Base-by-base conservation (phyloP, 2,797 vertebrate genomes). In the Phataginus tricuspis region DNA sequence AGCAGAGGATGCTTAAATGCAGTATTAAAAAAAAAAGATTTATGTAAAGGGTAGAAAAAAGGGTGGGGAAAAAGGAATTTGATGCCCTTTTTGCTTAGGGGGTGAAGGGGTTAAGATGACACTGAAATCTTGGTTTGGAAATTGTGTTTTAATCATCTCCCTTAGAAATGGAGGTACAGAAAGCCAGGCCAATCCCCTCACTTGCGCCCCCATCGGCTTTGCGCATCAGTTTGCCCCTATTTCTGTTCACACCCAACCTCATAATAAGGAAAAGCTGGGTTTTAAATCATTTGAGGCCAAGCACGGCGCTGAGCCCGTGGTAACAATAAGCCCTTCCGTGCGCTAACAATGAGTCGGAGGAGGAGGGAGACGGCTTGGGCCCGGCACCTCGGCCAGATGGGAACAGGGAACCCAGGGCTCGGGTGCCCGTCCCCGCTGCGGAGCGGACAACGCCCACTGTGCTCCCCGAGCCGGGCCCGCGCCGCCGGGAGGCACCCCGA, bases 61-160 rank as follows among this genome's bases (percentile, higher is more conserved):
- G 14, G 37, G 59, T 74, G 80, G 45, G 74, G 57, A 27, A 57
- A 80, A 74, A 61, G 23, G 27, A 53, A 91, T 90, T 13, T 84
- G 74, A 55, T 53, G 53, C 53, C 86, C 19, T 86, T 71, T 90
- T 63, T 68, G 51, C 63, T 69, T 39, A 12, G 64, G 18, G 91
- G 90, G 96, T 96, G 92, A 96, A 59, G 61, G 93, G 96, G 93
- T 83, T 39, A 93, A 71, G 61, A 74, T 91, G 87, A 95, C 97
- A 83, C 61, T 78, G 59, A 21, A 53, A 93, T 45, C 85, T 79
- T 31, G 4, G 92, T 61, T 74, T 39, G 77, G 53, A 94, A 92
- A 97, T 45, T 42, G 92, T 49, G 91, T 96, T 97, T 97, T 75
- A 92, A 97, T 72, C 85, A 23, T 89, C 72, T 64, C 37, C 90